Base-by-base conservation (phyloP, 2,113 vertebrate species). In the Phycodurus eques region DNA sequence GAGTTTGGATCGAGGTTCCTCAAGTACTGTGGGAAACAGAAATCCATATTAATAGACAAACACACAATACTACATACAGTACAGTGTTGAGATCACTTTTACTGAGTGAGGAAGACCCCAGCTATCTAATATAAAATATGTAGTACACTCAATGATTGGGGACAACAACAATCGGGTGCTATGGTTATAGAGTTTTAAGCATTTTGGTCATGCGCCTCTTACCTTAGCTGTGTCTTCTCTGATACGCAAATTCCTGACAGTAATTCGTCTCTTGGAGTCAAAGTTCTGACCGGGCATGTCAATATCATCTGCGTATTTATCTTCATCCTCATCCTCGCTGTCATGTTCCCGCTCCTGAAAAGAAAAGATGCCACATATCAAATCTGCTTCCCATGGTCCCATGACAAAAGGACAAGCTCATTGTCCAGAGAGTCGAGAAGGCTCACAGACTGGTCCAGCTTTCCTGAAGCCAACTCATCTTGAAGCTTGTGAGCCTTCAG, bases 221-320 rank as follows among this genome's bases (percentile, higher is more conserved):
- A 99, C 98, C 89, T 99, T 99, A 31, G 98, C 98, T 14, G 95
- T 99, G 87, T 99, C 98, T 86, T 99, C 98, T 82, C 97, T 92
- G 83, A 99, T 99, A 72, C 98, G 94, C 56, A 98, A 82, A 82
- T 99, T 99, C 65, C 96, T 93, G 74, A 99, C 97, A 12, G 98
- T 99, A 86, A 99, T 99, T 44, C 97, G 92, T 85, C 98, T 94
- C 81, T 99, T 99, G 0, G 98, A 99, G 88, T 99, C 98, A 83
- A 99, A 99, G 92, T 99, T 99, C 90, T 99, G 97, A 62, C 97
- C 98, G 0, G 98, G 98, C 98, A 99, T 99, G 81, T 99, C 98
- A 19, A 99, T 95, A 75, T 99, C 98, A 88, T 99, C 98, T 27
- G 97, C 96, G 0, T 99, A 99, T 85, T 99, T 99, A 80, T 99